Base-by-base conservation (phyloP, 2,797 vertebrate species). In the Lagorchestes hirsutus region DNA sequence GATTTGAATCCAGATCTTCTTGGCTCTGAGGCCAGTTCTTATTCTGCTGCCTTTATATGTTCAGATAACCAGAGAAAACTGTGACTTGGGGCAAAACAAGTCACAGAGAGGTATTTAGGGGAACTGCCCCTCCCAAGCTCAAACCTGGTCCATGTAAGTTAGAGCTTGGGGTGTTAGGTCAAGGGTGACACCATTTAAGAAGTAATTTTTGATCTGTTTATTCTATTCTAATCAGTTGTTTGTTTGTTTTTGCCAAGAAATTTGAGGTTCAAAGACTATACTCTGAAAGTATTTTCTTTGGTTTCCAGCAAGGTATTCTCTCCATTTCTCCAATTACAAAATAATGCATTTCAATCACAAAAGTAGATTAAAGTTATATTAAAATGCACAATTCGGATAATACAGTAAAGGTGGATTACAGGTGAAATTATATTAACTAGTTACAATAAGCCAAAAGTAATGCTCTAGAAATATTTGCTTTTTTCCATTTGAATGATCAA, bases 231-330 rank as follows among this genome's bases (percentile, higher is more conserved):
- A 3, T 74, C 52, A 22, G 27, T 57, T 87, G 94, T 94, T 95
- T 54, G 59, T 54, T 59, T 95, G 13, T 94, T 92, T 96, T 94
- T 54, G 54, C 46, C 57, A 91, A 91, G 87, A 28, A 90, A 90
- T 28, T n/a, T 18, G 90, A 92, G 94, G 58, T 90, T 92, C 59
- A 93, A 95, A 94, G 91, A 93, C 16, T 95, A 58, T 91, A 91
- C 28, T 94, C 28, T 82, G 74, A 82, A 29, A 62, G 16, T 2
- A 90, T n/a, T 95, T 94, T 74, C 46, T 87, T 93, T 93, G 29
- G 10, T 56, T 92, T 82, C 87, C 4, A 31, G 27, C 62, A 74
- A 96, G 93, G 94, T 46, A 58, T 46, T n/a, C 40, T 90, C 56
- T 90, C 55, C 57, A n/a, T 91, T 94, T 87, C 74, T 87, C 74